Evolutionary conservation across 64 coral and sea anemone species (phyloP).

Genomic region (Montipora capricornis): DNA sequence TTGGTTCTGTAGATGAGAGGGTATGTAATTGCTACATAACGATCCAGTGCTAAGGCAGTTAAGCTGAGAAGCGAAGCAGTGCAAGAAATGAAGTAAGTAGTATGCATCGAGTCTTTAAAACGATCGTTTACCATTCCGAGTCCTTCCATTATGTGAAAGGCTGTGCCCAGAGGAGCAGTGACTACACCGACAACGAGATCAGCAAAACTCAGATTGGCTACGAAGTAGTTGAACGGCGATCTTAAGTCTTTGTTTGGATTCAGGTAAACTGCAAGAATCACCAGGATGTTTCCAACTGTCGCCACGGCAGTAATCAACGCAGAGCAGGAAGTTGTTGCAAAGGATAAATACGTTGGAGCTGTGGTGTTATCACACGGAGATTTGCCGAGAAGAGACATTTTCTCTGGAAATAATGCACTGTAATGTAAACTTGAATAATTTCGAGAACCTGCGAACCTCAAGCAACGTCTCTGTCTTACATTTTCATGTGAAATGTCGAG

Average conservation of each 20-base stretch:
- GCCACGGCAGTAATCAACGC: constrained; percentile 20
- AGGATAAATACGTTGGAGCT: constrained; percentile 52
- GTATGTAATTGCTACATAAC: constrained; percentile 57
- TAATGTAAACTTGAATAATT: background rate
- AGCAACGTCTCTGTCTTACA: too few species aligned
- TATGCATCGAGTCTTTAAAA: constrained; percentile 3
- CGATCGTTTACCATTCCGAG: background rate
- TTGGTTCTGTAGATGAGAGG: constrained; percentile 56
- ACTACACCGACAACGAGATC: constrained; percentile 63
- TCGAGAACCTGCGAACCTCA: background rate
- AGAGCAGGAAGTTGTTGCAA: constrained; percentile 43
- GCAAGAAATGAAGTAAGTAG: constrained; percentile 74
- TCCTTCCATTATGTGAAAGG: background rate
- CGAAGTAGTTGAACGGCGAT: constrained; percentile 77
- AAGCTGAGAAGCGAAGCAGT: constrained; percentile 85
- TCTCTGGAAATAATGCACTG: background rate
- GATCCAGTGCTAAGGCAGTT: constrained; percentile 67
- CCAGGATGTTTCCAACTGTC: constrained; percentile 62
- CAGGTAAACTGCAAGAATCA: constrained; percentile 49
- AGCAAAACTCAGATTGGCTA: constrained; percentile 74
- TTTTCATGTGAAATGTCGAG: too few species aligned
- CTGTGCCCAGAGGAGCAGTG: background rate
- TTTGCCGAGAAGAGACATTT: constrained; percentile 22
- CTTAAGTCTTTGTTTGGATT: constrained; percentile 76
- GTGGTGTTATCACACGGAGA: background rate